Percentiles rank a stretch among this genome's conserved stretches.
phyloP scores from a whole-genome alignment of 2,888 invertebrate species.

The Lissonota sp. region DNA sequence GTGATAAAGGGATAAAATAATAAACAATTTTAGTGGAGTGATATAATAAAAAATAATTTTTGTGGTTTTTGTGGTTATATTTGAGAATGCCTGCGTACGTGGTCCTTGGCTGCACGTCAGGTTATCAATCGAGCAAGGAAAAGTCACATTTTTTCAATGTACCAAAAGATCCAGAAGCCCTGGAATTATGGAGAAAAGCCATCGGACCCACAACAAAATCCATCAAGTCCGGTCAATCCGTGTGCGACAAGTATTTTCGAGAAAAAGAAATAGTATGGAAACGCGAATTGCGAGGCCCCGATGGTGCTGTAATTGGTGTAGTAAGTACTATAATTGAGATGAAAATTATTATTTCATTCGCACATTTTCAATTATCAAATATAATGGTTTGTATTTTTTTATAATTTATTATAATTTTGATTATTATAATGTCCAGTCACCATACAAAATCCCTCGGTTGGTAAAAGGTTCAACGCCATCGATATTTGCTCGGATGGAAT shows the following conservation, averaged over 20 bases:
- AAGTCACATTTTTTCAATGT: conserved; percentile 51
- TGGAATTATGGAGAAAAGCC: conserved; percentile 33
- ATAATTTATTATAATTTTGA: background rate
- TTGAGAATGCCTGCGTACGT: conserved; percentile 32
- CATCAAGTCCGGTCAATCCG: conserved; percentile 14
- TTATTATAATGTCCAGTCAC: conserved; percentile 14
- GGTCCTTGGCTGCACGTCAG: conserved; percentile 49
- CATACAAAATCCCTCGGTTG: conserved; percentile 36
- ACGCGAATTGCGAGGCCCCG: conserved; percentile 15
- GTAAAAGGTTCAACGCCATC: conserved; percentile 29
- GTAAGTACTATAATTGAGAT: conserved; percentile 14
- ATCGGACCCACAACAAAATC: background rate
- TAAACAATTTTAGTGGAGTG: background rate
- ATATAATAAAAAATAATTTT: conserved; percentile 15
- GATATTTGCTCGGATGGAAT: conserved; percentile 32
- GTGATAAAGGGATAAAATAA: conserved; percentile 4
- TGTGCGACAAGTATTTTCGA: conserved; percentile 19
- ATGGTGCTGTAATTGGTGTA: conserved; percentile 12
- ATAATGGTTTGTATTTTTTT: background rate
- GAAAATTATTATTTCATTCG: conserved; percentile 7
- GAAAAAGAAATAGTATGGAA: conserved; percentile 14
- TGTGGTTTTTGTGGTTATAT: conserved; percentile 14
- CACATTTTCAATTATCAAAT: conserved; percentile 1
- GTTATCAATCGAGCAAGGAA: conserved; percentile 44
- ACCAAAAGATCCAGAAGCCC: conserved; percentile 19